Conservation (phyloP, 2,113 vertebrate species). For the Brienomyrus brachyistius region DNA sequence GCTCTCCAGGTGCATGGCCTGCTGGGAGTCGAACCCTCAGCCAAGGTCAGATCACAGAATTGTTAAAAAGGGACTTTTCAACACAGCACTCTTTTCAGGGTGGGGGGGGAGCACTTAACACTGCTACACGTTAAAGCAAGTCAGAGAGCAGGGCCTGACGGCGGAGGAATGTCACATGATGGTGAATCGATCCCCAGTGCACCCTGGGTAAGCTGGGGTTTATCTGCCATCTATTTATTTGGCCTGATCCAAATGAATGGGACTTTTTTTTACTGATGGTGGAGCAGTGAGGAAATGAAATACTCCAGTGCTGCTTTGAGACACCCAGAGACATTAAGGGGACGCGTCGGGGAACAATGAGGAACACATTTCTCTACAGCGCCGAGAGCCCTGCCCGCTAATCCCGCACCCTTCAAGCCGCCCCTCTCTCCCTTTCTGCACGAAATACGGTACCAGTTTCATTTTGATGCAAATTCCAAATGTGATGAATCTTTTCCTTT, state of each 20-base stretch:
- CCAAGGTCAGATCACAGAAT: not conserved
- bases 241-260: slow-evolving; percentile 6
- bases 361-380: slow-evolving; percentile 70
- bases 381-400: slow-evolving; percentile 63
- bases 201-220: not conserved
- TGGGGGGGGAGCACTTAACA: not conserved
- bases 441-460: slow-evolving; percentile 63
- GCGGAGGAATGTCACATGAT: not conserved
- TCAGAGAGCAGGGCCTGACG: not conserved
- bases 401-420: slow-evolving; percentile 65
- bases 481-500: slow-evolving; percentile 71
- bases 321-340: slow-evolving; percentile 3
- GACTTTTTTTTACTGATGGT: not conserved
- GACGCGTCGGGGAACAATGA: slow-evolving; percentile 61
- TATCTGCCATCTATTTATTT: slow-evolving; percentile 16
- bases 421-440: slow-evolving; percentile 27
- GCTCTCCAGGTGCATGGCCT: not conserved
- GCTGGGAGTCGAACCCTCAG: not conserved
- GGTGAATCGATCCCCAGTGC: not conserved
- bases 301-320: not conserved
- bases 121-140: not conserved
- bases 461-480: slow-evolving; percentile 73
- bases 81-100: not conserved
- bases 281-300: slow-evolving; percentile 12
- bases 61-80: not conserved